Base-by-base conservation (phyloP, 1,140 invertebrate species). In the Temnothorax nylanderi region DNA sequence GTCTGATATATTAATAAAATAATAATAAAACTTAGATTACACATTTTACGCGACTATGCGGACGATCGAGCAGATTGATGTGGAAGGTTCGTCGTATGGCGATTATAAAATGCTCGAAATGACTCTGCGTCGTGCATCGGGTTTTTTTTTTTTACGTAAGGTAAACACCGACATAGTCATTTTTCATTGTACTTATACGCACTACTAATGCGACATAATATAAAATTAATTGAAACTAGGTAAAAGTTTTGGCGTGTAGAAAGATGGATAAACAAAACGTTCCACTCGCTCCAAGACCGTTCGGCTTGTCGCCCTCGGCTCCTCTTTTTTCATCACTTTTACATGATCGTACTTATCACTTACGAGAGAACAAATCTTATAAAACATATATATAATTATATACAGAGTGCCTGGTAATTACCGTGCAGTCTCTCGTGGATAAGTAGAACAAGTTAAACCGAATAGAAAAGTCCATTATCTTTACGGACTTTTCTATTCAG, bases 21-120 rank as follows among this genome's bases (percentile, higher is more conserved):
- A 87, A 77, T 75, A 84, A 58, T 88, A 56, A 47, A 90, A 90
- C 88, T 90, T 91, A 90, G 49, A 69, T 90, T 91, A 90, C 21
- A 64, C 54, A 64, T 67, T 21, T 77, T 71, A 76, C 32, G 44
- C 71, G 67, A 87, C n/a, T 67, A 26, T 34, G 8, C 21, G 13
- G n/a, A 32, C 47, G n/a, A 77, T 62, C 58, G n/a, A 67, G 34
- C 41, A 34, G 44, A 54, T 80, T 26, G 26, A 65, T 32, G 32
- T 65, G 60, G 32, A 34, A 34, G 16, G 41, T 64, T 62, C 10
- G 2, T 78, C 34, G 32, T 16, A 13, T 41, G 37, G 26, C 26
- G 16, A 64, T 2, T 34, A 18, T 64, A 64, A 56, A 78, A 78
- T 34, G 18, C 13, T 80, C 47, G 2, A 32, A 80, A 51, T 80